A percentile compares a stretch with the other conserved stretches of the same genome.
These are phyloP conservation scores for Eristalinus sepulchralis DNA, from an alignment of 2,888 invertebrate species.

Conservation along the genomic window DNA sequence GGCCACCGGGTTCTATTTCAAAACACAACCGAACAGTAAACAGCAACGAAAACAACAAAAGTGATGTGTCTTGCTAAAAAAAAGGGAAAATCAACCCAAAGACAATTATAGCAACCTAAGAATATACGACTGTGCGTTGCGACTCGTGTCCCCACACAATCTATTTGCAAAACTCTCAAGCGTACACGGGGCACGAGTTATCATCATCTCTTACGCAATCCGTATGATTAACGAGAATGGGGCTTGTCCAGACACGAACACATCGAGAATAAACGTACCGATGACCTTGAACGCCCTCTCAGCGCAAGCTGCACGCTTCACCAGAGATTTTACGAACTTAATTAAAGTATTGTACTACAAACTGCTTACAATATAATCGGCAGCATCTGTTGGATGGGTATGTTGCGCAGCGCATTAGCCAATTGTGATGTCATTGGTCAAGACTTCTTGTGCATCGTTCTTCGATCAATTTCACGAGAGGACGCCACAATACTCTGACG, in stretches of 20 bases:
- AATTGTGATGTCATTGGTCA: neutral
- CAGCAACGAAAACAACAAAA: neutral
- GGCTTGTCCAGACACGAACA: conserved; percentile 10
- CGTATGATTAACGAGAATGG: conserved; percentile 1
- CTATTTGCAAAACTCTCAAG: conserved; percentile 29
- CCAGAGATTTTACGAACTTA: neutral
- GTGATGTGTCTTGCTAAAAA: neutral
- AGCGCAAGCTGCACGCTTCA: neutral
- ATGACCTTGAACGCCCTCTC: conserved; percentile 54
- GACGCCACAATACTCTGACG: neutral
- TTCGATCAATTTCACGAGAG: neutral
- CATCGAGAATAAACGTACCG: conserved; percentile 2
- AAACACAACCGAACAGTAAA: neutral
- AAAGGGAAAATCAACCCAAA: conserved; percentile 7
- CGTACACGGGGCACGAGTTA: neutral
- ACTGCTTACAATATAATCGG: neutral
- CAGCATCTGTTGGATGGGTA: neutral
- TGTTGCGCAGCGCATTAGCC: neutral
- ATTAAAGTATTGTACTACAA: neutral
- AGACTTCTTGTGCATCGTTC: neutral
- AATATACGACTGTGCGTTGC: conserved; percentile 1
- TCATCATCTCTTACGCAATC: conserved; percentile 25
- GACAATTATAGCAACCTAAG: conserved; percentile 2
- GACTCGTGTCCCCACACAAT: conserved; percentile 5
- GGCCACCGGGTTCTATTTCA: neutral